Evolutionary conservation across 2,888 invertebrate species (phyloP).

Genomic region (Drosophila pseudotalamancana): DNA sequence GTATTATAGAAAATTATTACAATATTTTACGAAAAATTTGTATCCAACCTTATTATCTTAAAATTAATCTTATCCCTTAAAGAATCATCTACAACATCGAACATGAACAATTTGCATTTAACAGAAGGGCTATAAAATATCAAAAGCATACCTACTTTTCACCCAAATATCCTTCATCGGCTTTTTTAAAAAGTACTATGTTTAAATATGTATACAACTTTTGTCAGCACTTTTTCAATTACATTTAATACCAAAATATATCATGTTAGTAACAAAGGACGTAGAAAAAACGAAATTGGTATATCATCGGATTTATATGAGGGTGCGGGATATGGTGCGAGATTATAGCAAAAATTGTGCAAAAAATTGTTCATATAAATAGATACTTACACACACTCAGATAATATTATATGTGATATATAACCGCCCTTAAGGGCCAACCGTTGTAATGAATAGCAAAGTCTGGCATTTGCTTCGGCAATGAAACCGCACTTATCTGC

Average conservation of each 20-base stretch:
- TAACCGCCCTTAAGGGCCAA: slow-evolving; percentile 33
- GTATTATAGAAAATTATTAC: too few relatives aligned
- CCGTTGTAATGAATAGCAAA: slow-evolving; percentile 80
- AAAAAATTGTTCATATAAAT: slow-evolving; percentile 51
- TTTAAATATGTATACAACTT: slow-evolving; percentile 82
- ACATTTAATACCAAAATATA: slow-evolving; percentile 76
- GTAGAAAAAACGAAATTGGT: slow-evolving; percentile 62
- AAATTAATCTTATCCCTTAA: too few relatives aligned
- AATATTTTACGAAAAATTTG: not conserved
- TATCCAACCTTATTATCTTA: not conserved
- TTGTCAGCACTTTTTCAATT: slow-evolving; percentile 82
- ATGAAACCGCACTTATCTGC: slow-evolving; percentile 82
- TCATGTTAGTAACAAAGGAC: slow-evolving; percentile 68
- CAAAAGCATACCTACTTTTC: too few relatives aligned
- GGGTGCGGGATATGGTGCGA: slow-evolving; percentile 9
- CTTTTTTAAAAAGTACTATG: slow-evolving; percentile 72
- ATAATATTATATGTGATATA: slow-evolving; percentile 40
- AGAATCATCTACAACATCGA: slow-evolving; percentile 61
- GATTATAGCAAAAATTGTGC: slow-evolving; percentile 69
- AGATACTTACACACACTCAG: slow-evolving; percentile 28
- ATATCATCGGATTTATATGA: slow-evolving; percentile 25
- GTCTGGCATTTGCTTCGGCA: slow-evolving; percentile 61
- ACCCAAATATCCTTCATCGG: slow-evolving; percentile 11
- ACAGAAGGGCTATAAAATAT: slow-evolving; percentile 19
- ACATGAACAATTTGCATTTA: slow-evolving; percentile 69